Conservation (phyloP, 2,113 vertebrate species). For the Rafetus swinhoei region DNA sequence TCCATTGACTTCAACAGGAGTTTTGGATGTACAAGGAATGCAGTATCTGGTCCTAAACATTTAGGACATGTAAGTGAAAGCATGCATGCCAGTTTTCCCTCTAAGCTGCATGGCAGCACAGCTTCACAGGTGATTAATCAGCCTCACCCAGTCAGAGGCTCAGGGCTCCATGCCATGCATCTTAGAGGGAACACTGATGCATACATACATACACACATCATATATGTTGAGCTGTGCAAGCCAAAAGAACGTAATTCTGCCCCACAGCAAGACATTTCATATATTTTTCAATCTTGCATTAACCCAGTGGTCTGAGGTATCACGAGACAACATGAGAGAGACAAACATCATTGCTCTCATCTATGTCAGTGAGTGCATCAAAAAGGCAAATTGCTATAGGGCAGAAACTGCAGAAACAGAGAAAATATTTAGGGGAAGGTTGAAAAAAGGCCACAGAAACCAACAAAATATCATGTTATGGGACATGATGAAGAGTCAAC, state of each 20-base stretch:
- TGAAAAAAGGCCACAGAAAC: not conserved
- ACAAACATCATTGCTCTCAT: constrained; percentile 9
- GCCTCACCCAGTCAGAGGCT: too few relatives aligned
- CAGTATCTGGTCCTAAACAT: not conserved
- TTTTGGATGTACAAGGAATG: not conserved
- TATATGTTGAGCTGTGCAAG: not conserved
- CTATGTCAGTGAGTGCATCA: not conserved
- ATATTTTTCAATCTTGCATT: not conserved
- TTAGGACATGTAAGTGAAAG: not conserved
- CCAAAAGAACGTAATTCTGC: not conserved
- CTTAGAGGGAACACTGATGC: too few relatives aligned
- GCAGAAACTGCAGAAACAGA: not conserved
- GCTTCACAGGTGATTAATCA: too few relatives aligned
- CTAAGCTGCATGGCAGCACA: too few relatives aligned
- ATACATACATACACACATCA: not conserved
- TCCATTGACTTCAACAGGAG: not conserved
- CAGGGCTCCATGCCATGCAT: too few relatives aligned
- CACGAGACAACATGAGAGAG: not conserved
- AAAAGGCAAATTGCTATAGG: not conserved
- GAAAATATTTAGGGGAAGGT: not conserved
- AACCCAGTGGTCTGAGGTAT: not conserved
- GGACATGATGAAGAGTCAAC: not conserved
- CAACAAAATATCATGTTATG: not conserved
- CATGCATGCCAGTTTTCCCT: too few relatives aligned
- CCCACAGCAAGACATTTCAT: not conserved